Evolutionary conservation across 1,140 invertebrate genomes (phyloP).

Genomic region (Platyscapa corneri): DNA sequence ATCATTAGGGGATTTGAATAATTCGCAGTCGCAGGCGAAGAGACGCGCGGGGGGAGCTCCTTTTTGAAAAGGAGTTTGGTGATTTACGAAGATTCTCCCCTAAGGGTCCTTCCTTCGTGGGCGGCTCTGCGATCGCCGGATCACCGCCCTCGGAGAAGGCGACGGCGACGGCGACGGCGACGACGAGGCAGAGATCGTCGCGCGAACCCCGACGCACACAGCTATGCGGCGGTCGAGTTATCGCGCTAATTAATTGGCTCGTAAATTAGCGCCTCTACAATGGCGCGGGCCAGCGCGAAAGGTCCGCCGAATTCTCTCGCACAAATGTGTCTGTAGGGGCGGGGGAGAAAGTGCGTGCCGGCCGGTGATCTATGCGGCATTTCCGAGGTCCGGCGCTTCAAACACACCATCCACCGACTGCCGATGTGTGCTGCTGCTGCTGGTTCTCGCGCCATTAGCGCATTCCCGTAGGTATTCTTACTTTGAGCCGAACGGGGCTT

Average conservation of each 20-base stretch:
- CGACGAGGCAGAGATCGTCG: neutral
- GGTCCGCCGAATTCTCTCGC: neutral
- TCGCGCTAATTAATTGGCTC: conserved; percentile 70
- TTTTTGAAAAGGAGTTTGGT: neutral
- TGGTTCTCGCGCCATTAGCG: conserved; percentile 58
- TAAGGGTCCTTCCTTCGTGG: no score
- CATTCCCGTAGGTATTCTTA: conserved; percentile 59
- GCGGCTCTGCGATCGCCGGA: neutral
- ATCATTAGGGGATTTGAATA: neutral
- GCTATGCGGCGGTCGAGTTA: neutral
- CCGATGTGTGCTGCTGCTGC: no score
- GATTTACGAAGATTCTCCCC: neutral
- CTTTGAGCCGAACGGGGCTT: conserved; percentile 33
- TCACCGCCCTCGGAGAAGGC: no score
- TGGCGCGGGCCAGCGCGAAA: conserved; percentile 57
- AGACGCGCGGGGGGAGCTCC: no score
- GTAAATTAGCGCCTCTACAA: conserved; percentile 71
- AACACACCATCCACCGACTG: neutral
- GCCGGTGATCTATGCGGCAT: conserved; percentile 68
- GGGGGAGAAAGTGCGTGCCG: neutral
- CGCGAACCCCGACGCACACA: neutral
- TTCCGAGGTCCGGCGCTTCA: conserved; percentile 52
- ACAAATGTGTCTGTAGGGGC: neutral
- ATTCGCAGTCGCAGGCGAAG: neutral
- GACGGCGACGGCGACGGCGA: neutral